Conservation (phyloP, 2,797 vertebrate genomes). For the Myiotriccus ornatus region DNA sequence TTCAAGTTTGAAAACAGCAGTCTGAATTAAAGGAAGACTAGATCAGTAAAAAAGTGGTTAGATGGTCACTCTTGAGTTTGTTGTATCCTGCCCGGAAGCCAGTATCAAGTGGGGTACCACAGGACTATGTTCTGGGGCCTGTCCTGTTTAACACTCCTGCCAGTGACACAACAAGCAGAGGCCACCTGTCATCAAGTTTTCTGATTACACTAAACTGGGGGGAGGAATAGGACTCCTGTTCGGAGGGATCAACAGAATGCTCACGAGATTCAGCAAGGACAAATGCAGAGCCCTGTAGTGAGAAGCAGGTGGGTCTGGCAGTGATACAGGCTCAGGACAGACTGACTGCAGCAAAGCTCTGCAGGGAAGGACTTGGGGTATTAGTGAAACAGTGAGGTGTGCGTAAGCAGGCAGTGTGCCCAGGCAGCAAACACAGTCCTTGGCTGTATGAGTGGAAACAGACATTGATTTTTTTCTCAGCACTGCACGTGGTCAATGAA, state of each 20-base stretch:
- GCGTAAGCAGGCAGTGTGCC: rapidly evolving
- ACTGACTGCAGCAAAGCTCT: background rate
- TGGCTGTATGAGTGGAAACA: background rate
- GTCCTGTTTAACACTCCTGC: background rate
- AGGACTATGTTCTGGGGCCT: background rate
- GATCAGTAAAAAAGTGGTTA: background rate
- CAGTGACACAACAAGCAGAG: background rate
- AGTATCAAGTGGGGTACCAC: background rate
- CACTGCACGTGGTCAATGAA: background rate
- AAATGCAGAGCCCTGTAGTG: background rate
- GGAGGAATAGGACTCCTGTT: background rate
- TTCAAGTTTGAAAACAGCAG: background rate
- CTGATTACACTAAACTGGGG: background rate
- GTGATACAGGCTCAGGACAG: background rate
- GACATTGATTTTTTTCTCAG: background rate
- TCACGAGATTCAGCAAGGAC: background rate
- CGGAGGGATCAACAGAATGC: background rate
- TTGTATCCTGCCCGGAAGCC: background rate
- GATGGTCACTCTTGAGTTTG: background rate
- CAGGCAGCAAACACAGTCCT: background rate
- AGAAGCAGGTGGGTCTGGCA: background rate
- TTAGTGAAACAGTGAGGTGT: background rate
- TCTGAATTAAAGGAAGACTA: background rate
- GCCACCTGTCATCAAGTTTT: background rate
- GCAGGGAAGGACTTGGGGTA: background rate